These are phyloP conservation scores for Rhinolophus sinicus DNA, from an alignment of 2,113 vertebrate genomes.

Conservation along the genomic window DNA sequence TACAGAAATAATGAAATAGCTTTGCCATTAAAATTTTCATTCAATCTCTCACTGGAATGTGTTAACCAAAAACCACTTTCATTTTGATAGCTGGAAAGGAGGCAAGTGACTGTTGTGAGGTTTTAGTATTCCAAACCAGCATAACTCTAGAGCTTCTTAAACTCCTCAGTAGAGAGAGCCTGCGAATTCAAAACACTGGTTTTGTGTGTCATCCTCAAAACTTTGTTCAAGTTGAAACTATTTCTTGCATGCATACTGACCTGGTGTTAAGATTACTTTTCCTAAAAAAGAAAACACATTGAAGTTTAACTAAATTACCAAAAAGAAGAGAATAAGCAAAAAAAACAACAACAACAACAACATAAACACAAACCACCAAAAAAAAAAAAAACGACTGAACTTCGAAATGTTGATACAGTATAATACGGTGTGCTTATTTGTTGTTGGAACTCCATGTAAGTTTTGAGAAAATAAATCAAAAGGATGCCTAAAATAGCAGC, in stretches of 20 bases:
- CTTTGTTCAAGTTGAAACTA: background rate
- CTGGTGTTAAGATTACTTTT: background rate
- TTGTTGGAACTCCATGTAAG: background rate
- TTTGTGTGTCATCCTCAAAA: background rate
- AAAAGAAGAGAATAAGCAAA: background rate
- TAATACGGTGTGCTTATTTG: background rate
- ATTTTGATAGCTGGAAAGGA: slow-evolving; percentile 62
- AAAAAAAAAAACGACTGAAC: background rate
- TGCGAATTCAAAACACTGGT: background rate
- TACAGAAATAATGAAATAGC: slow-evolving; percentile 63
- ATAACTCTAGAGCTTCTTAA: background rate
- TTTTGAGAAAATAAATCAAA: slow-evolving; percentile 38
- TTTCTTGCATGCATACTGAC: background rate
- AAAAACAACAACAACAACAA: background rate
- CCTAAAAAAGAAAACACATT: background rate
- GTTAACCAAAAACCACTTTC: slow-evolving; percentile 59
- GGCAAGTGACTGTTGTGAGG: background rate
- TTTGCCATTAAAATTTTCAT: slow-evolving; percentile 65
- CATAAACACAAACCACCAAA: background rate
- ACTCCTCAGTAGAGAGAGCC: background rate
- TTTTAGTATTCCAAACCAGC: slow-evolving; percentile 2
- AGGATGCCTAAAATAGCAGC: background rate
- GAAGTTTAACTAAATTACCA: background rate
- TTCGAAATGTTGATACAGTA: background rate
- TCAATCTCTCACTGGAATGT: slow-evolving; percentile 45